phyloP scores from a whole-genome alignment of 1,140 invertebrate species.

The Heliothis subflexa region DNA sequence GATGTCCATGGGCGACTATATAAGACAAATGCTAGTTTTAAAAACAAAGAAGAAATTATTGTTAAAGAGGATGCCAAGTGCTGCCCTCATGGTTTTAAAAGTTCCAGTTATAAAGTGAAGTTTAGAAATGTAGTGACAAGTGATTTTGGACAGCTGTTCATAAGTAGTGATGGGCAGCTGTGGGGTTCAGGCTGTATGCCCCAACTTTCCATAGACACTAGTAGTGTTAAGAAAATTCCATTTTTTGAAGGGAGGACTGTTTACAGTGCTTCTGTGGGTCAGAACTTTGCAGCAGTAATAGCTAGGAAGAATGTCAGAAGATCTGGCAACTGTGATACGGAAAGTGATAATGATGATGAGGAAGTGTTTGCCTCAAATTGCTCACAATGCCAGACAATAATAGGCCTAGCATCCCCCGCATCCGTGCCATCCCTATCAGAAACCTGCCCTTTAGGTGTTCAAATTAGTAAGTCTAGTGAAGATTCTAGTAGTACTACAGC shows the following conservation, averaged over 20 bases:
- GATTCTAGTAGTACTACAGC: constrained; percentile 85
- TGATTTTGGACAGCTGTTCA: constrained; percentile 88
- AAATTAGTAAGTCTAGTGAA: constrained; percentile 85
- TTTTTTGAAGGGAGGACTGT: constrained; percentile 90
- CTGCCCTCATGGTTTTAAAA: constrained; percentile 89
- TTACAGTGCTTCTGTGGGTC: constrained; percentile 88
- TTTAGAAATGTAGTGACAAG: constrained; percentile 88
- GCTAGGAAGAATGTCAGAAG: constrained; percentile 87
- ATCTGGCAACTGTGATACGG: constrained; percentile 86
- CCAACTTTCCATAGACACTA: constrained; percentile 88
- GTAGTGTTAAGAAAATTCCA: constrained; percentile 88
- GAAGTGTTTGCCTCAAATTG: constrained; percentile 89
- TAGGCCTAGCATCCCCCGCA: constrained; percentile 83
- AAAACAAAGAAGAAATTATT: constrained; percentile 87
- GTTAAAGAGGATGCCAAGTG: constrained; percentile 88
- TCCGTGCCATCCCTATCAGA: constrained; percentile 85
- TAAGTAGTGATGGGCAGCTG: constrained; percentile 90
- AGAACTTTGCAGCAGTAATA: constrained; percentile 90
- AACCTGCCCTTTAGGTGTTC: constrained; percentile 83
- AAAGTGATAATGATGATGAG: constrained; percentile 88
- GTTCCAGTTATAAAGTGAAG: constrained; percentile 88
- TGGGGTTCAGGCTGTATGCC: constrained; percentile 91
- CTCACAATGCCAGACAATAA: constrained; percentile 87
- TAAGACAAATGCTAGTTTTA: constrained; percentile 87
- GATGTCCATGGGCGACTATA: constrained; percentile 88